Evolutionary conservation across 2,888 invertebrate species (phyloP).

Genomic region (Epirrita christyi): DNA sequence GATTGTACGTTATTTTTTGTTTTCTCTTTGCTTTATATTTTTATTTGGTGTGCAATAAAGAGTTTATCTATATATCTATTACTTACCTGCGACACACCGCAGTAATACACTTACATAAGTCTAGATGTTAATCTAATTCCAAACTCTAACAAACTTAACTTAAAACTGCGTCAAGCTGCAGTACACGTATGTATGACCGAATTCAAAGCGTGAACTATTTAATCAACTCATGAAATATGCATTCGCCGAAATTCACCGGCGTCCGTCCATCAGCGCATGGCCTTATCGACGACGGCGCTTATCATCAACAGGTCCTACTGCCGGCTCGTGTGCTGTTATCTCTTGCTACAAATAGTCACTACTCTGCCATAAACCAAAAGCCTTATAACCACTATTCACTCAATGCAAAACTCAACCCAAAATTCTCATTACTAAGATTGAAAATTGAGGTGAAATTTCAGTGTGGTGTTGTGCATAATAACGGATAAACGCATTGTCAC

Average conservation of each 20-base stretch:
- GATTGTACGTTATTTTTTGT: too few species aligned
- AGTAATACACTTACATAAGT: neutral
- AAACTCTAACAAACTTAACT: slow-evolving; percentile 27
- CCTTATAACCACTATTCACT: slow-evolving; percentile 41
- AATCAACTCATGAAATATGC: slow-evolving; percentile 84
- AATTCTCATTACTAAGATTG: slow-evolving; percentile 29
- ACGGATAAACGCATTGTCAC: slow-evolving; percentile 77
- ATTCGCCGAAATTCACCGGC: slow-evolving; percentile 80
- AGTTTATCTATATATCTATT: too few species aligned
- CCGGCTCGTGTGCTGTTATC: slow-evolving; percentile 81
- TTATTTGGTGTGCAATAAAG: too few species aligned
- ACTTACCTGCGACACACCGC: slow-evolving; percentile 4
- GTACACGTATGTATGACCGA: slow-evolving; percentile 58
- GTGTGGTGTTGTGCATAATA: slow-evolving; percentile 61
- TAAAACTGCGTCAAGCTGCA: slow-evolving; percentile 42
- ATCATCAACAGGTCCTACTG: slow-evolving; percentile 82
- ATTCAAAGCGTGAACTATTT: slow-evolving; percentile 81
- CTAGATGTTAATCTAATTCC: slow-evolving; percentile 22
- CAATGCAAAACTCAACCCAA: slow-evolving; percentile 43
- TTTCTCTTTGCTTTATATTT: too few species aligned
- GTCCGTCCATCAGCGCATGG: slow-evolving; percentile 75
- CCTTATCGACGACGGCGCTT: slow-evolving; percentile 82
- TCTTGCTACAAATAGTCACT: slow-evolving; percentile 80
- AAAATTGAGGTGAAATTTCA: slow-evolving; percentile 27
- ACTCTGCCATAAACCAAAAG: slow-evolving; percentile 46